Conservation (phyloP, 2,888 invertebrate species). For the Terebella lapidaria region DNA sequence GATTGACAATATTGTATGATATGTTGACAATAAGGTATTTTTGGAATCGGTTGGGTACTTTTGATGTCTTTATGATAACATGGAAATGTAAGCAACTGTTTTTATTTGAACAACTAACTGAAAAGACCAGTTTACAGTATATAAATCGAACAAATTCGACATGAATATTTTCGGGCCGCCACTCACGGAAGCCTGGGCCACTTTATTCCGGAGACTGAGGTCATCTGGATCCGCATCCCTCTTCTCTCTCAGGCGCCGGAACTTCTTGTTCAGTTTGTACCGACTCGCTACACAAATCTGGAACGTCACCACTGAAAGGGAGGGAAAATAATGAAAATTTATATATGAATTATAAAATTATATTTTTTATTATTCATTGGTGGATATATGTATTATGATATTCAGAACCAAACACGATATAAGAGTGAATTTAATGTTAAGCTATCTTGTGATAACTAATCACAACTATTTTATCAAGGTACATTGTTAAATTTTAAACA, state of each 20-base stretch:
- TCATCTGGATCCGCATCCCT: constrained; percentile 34
- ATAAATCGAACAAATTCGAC: no score
- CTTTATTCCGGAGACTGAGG: constrained; percentile 29
- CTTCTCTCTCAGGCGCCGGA: constrained; percentile 32
- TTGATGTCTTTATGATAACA: no score
- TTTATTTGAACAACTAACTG: no score
- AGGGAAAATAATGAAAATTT: background rate
- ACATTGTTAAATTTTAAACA: background rate
- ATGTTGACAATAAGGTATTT: no score
- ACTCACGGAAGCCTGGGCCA: constrained; percentile 38
- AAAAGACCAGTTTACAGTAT: no score
- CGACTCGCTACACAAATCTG: constrained; percentile 45
- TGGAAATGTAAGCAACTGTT: no score
- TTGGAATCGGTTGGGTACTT: no score
- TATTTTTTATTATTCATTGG: constrained; percentile 15
- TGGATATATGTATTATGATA: background rate
- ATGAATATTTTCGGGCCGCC: no score
- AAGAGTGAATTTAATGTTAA: background rate
- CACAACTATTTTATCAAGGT: no score
- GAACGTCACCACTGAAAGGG: constrained; percentile 38
- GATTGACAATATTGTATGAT: no score
- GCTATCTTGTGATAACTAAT: no score
- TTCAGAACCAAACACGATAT: background rate
- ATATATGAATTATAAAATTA: background rate
- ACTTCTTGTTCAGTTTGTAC: constrained; percentile 47